Conservation (phyloP, 1,140 invertebrate species). For the Drosophila pruinosa region DNA sequence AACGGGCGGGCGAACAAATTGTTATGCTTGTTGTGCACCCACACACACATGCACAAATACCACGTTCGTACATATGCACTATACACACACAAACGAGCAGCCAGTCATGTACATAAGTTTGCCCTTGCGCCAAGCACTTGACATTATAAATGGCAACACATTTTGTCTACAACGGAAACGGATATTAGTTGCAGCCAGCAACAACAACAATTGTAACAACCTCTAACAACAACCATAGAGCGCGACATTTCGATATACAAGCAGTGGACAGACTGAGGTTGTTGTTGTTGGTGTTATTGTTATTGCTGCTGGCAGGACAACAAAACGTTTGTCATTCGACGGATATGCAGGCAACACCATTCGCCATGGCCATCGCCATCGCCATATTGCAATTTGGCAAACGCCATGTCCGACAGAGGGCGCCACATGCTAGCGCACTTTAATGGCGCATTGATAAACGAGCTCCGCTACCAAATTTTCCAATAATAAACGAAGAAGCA, state of each 20-base stretch:
- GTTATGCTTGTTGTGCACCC: constrained; percentile 43
- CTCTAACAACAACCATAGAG: constrained; percentile 8
- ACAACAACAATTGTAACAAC: constrained; percentile 22
- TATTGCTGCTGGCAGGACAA: constrained; percentile 47
- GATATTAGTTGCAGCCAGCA: constrained; percentile 76
- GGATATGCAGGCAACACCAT: constrained; percentile 64
- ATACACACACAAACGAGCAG: neutral
- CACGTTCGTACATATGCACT: neutral
- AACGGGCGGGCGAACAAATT: constrained; percentile 46
- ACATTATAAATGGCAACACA: constrained; percentile 80
- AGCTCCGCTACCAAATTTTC: constrained; percentile 36
- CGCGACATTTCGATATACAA: constrained; percentile 46
- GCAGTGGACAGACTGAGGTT: constrained; percentile 22
- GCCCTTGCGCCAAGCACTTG: constrained; percentile 56
- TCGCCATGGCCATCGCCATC: constrained; percentile 31
- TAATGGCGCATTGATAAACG: constrained; percentile 77
- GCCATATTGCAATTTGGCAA: constrained; percentile 72
- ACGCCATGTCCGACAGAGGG: constrained; percentile 40
- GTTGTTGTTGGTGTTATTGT: constrained; percentile 5
- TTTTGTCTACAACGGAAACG: constrained; percentile 81
- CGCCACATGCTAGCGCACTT: constrained; percentile 65
- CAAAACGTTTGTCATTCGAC: constrained; percentile 71
- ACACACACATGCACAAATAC: constrained; percentile 18
- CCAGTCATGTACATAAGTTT: neutral
- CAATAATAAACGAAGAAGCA: constrained; percentile 51